Evolutionary conservation across 2,888 invertebrate species (phyloP), one percentile per base, ranked within the genome.

Genomic region (Thymelicus sylvestris): DNA sequence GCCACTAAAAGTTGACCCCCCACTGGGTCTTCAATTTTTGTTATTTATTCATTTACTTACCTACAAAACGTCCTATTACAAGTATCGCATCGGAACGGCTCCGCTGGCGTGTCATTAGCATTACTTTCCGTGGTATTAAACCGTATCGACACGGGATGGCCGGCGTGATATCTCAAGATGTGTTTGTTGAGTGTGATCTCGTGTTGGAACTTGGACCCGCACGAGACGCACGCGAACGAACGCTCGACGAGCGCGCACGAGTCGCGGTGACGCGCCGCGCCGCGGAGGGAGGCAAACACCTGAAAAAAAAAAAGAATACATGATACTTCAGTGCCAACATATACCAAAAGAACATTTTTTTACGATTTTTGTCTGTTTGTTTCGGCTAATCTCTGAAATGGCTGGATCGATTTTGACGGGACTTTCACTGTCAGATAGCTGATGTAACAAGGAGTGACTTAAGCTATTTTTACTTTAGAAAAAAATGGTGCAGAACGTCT

Each of bases 21-120:
- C 2, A 19, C 0, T 19, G 19, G 19, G 19, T 19, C 19, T 19
- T 19, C 19, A 19, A 31, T 31, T 5, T 3, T 31, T 5, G 5
- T 5, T 31, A 31, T 31, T 31, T 31, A 31, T 31, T 2, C 3
- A 5, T 31, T 31, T 10, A 44, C 44, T 12, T 88, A 93, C 87
- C 95, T 90, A 76, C 91, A 92, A 80, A 96, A 96, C 7, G 94
- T 92, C 83, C 95, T 95, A 44, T 94, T 95, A 79, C 96, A 96
- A 6, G 94, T 94, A 44, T 94, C 93, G 81, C 96, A 96, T 62
- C 95, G 92, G 75, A 92, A 90, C 66, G 89, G 89, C 55, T 87
- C 84, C 8, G 0, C 2, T 12, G 24, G 5, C 1, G 12, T 8
- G 8, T 4, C 10, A 6, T 5, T 5, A 12, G 55, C 3, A 0